Percentiles rank a stretch among this genome's conserved stretches.
These are phyloP conservation scores for Cebidichthys violaceus DNA, from an alignment of 2,113 vertebrate genomes.

Conservation along the genomic window DNA sequence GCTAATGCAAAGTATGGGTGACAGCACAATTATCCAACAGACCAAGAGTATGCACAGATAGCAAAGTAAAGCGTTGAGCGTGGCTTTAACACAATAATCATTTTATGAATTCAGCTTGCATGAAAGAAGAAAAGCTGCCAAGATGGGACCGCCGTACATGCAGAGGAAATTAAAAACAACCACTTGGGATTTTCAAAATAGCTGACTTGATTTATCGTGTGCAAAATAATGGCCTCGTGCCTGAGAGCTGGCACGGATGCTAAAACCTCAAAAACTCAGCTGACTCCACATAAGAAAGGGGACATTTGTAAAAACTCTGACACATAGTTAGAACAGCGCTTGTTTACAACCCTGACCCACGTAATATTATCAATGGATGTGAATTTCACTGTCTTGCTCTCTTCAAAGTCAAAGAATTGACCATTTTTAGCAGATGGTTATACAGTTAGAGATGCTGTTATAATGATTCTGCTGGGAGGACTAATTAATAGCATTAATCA, in stretches of 20 bases:
- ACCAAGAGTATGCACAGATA: not conserved
- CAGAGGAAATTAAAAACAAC: slow-evolving; percentile 8
- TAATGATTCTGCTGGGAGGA: too few species aligned
- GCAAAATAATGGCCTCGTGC: slow-evolving; percentile 1
- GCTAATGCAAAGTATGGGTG: not conserved
- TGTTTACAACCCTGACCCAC: not conserved
- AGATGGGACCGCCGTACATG: not conserved
- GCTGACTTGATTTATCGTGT: not conserved
- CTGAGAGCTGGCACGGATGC: slow-evolving; percentile 3
- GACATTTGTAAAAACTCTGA: not conserved
- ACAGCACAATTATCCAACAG: not conserved
- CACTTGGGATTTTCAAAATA: not conserved
- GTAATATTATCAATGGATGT: not conserved
- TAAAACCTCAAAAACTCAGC: slow-evolving; percentile 14
- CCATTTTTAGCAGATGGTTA: not conserved
- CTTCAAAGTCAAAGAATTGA: not conserved
- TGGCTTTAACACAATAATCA: not conserved
- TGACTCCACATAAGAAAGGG: slow-evolving; percentile 6
- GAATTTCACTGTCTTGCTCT: not conserved
- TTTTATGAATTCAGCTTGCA: not conserved
- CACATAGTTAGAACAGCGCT: not conserved
- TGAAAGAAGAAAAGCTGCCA: slow-evolving; percentile 4
- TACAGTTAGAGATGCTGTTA: not conserved
- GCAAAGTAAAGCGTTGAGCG: not conserved
- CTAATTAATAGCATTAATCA: too few species aligned